phyloP scores from a whole-genome alignment of 2,888 invertebrate species.

The Agrypnus murinus region DNA sequence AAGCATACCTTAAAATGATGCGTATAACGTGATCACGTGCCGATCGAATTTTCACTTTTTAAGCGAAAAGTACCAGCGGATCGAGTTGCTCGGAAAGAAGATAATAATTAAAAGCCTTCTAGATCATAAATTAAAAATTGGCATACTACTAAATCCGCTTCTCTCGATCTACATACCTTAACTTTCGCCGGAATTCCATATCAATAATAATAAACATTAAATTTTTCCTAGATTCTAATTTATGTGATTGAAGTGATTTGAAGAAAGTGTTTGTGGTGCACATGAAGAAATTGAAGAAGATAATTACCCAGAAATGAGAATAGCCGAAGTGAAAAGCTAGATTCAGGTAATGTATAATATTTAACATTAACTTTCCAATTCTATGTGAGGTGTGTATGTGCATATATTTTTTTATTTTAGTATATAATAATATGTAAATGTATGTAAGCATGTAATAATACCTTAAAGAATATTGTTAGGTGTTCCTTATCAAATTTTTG shows the following conservation, averaged over 20 bases:
- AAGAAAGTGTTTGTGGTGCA: neutral
- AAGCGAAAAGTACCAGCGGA: too few relatives aligned
- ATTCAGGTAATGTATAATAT: constrained; percentile 33
- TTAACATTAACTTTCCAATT: constrained; percentile 36
- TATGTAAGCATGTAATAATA: neutral
- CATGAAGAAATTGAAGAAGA: too few relatives aligned
- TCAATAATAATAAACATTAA: too few relatives aligned
- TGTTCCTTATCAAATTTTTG: constrained; percentile 4
- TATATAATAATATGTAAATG: constrained; percentile 2
- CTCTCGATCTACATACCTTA: constrained; percentile 20
- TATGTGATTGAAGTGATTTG: constrained; percentile 9
- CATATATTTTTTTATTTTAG: neutral
- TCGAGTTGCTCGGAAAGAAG: too few relatives aligned
- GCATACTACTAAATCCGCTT: constrained; percentile 22
- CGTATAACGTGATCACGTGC: neutral
- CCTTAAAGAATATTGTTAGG: neutral
- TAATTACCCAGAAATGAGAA: constrained; percentile 33
- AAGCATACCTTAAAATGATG: constrained; percentile 36
- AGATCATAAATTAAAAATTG: constrained; percentile 3
- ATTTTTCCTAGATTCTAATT: too few relatives aligned
- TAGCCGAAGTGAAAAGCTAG: constrained; percentile 29
- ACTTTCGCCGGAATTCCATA: constrained; percentile 36
- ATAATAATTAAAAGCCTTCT: neutral
- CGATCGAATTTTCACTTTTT: too few relatives aligned
- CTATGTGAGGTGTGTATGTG: neutral